Base-by-base conservation (phyloP, 2,888 invertebrate species). In the Nebria salina region DNA sequence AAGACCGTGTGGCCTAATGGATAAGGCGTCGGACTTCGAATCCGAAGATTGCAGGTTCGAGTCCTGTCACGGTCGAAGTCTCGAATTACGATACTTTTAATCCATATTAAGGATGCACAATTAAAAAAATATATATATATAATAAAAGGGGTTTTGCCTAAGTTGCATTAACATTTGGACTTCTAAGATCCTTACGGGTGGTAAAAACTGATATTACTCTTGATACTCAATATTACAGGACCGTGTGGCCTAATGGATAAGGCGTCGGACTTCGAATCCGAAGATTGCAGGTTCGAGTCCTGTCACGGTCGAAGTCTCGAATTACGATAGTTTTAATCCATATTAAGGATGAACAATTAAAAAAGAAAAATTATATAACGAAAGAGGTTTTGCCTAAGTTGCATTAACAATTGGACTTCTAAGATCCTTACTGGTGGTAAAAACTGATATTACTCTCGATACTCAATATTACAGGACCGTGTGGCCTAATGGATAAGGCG, bases 1-100 rank as follows among this genome's bases (percentile, higher is more conserved):
- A 26, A 5, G 72, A 79, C 80, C 80, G 80, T 81, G 80, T 81
- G 80, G 80, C 80, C 80, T 81, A 81, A 81, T 81, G 80, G 92
- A 92, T 91, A 92, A 92, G 92, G 92, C 92, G 92, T 92, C 92
- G 92, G 92, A 91, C 90, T 91, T 91, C 90, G 90, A 89, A 91
- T 91, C 90, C 90, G 90, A 90, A 90, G 90, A 91, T 90, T 90
- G 90, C 90, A 90, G 90, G 90, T 91, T 91, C 90, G 90, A 91
- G 90, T 91, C 90, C 90, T 90, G 90, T 91, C 90, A 90, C 90
- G 90, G 90, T 90, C 90, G 90, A 85, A 13, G 15, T 7, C 41
- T 26, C 8, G 2, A 54, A 2, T 3, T 54, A 2, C 13, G 54
- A 54, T 11, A 13, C 8, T 54, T 34, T 34, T 34, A 34, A 34